Percentiles rank a stretch among this genome's conserved stretches.
Evolutionary conservation across 2,113 vertebrate genomes (phyloP).

Genomic region (Alligator sinensis): DNA sequence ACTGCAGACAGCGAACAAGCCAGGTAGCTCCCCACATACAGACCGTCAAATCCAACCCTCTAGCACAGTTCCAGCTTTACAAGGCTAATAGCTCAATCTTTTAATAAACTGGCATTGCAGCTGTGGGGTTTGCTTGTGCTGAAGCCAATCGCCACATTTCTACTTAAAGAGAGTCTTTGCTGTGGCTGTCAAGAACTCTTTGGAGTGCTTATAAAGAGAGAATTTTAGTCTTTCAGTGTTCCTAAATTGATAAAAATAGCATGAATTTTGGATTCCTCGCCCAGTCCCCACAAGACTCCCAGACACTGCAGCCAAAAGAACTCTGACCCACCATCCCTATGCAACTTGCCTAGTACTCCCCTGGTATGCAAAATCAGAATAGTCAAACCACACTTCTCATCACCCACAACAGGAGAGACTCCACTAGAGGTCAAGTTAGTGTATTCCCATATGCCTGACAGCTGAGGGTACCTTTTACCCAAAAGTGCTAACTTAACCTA

Average conservation of each 20-base stretch:
- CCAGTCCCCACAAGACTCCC: neutral
- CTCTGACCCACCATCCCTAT: neutral
- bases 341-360: neutral
- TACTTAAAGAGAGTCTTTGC: neutral
- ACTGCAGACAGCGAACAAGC: accelerated
- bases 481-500: neutral
- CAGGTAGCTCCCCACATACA: neutral
- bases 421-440: neutral
- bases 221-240: neutral
- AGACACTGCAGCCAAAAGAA: neutral
- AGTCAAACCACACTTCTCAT: neutral
- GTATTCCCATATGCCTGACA: neutral
- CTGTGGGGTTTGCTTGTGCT: neutral
- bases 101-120: neutral
- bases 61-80: neutral
- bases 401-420: neutral
- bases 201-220: neutral
- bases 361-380: neutral
- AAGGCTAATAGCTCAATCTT: conserved; percentile 24
- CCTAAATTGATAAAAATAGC: neutral
- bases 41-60: neutral
- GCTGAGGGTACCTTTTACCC: neutral
- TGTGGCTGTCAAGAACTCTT: neutral
- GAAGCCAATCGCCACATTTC: neutral
- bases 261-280: neutral